Evolutionary conservation across 2,797 vertebrate species (phyloP).

Genomic region (Mormyrops attenuatus): DNA sequence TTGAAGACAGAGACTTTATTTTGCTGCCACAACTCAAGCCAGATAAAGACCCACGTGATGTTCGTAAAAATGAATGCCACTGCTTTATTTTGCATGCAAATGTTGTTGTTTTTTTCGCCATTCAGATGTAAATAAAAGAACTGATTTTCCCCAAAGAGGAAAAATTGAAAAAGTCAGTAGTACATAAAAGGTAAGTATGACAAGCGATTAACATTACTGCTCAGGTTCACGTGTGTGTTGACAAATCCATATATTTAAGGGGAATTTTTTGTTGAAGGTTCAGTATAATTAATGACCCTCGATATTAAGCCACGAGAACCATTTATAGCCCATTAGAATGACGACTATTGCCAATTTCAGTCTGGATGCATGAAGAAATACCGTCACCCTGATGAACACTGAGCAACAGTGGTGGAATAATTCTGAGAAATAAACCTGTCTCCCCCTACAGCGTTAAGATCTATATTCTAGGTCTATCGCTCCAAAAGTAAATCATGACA

Average conservation of each 20-base stretch:
- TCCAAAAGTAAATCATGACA: neutral
- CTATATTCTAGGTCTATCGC: neutral
- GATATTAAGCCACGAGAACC: neutral
- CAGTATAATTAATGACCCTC: neutral
- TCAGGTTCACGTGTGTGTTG: neutral
- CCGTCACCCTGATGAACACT: neutral
- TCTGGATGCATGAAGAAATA: neutral
- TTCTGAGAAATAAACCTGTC: conserved; percentile 4
- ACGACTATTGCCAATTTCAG: neutral
- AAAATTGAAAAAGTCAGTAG: neutral
- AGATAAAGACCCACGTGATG: neutral
- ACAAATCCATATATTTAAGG: conserved; percentile 3
- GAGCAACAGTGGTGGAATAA: neutral
- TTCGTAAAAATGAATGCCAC: neutral
- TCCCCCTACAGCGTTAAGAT: neutral
- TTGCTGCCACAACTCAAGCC: neutral
- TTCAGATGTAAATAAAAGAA: neutral
- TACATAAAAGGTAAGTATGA: neutral
- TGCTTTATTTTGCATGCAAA: neutral
- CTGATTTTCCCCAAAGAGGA: neutral
- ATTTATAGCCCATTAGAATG: neutral
- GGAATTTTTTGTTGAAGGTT: neutral
- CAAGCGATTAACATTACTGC: neutral
- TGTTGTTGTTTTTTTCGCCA: neutral
- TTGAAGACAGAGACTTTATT: neutral